These are phyloP conservation scores for Papilio glaucus DNA, from an alignment of 1,140 invertebrate species.

Conservation along the genomic window DNA sequence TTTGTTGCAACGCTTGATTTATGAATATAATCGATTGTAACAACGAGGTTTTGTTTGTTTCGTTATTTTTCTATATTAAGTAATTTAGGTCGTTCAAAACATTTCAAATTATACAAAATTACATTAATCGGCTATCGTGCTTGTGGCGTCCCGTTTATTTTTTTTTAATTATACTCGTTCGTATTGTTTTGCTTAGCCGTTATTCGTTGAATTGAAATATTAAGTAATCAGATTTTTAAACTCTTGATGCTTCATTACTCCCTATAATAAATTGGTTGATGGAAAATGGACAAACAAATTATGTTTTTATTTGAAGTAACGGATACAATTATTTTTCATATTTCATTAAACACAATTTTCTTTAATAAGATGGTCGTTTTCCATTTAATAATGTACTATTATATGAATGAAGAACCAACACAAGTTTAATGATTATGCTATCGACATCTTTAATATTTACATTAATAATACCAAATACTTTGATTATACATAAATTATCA, in stretches of 20 bases:
- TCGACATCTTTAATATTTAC: no score
- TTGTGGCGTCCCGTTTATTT: background rate
- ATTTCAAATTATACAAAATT: background rate
- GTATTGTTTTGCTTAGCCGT: background rate
- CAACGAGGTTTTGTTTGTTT: background rate
- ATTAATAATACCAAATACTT: no score
- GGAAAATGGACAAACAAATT: background rate
- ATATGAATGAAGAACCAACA: no score
- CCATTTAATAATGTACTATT: background rate
- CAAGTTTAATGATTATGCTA: no score
- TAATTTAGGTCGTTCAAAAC: slow-evolving; percentile 12
- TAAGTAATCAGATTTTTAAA: background rate
- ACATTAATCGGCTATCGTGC: background rate
- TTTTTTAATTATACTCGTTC: background rate
- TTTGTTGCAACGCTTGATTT: background rate
- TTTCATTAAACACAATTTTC: background rate
- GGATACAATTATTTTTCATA: background rate
- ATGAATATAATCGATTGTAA: background rate
- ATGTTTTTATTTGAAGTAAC: background rate
- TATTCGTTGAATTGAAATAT: background rate
- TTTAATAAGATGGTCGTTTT: background rate
- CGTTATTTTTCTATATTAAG: background rate
- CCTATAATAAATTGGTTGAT: background rate
- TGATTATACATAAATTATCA: no score
- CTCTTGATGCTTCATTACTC: slow-evolving; percentile 8